These are phyloP conservation scores for Temnothorax curvispinosus DNA, from an alignment of 1,140 invertebrate genomes.

Conservation along the genomic window DNA sequence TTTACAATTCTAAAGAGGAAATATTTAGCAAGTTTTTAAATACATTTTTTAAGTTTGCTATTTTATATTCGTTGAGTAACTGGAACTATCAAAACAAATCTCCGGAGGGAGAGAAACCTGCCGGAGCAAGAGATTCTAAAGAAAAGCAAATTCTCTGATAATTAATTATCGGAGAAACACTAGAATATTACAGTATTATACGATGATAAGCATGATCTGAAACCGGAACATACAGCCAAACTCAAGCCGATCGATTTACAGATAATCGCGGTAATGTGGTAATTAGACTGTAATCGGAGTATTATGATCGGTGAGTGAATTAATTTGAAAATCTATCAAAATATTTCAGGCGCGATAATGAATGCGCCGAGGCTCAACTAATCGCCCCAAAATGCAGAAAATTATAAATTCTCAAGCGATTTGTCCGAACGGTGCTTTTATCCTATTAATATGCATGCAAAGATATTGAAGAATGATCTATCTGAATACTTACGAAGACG, in stretches of 20 bases:
- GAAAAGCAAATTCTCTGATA: neutral
- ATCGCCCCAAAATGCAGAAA: neutral
- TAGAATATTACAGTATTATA: neutral
- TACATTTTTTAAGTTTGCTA: neutral
- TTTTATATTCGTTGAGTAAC: neutral
- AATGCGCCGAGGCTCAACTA: neutral
- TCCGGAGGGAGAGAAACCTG: too few species aligned
- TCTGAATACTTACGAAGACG: constrained; percentile 77
- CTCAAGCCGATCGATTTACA: constrained; percentile 15
- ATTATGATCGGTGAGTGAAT: constrained; percentile 10
- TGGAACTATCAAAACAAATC: neutral
- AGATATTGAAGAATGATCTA: neutral
- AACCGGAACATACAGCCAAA: neutral
- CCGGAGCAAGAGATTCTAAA: neutral
- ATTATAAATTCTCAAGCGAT: neutral
- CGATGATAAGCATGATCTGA: neutral
- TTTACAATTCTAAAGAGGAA: neutral
- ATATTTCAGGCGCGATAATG: neutral
- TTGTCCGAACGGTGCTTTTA: neutral
- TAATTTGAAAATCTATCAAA: constrained; percentile 23
- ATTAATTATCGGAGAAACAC: neutral
- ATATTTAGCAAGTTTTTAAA: neutral
- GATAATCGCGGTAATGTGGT: neutral
- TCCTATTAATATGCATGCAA: neutral
- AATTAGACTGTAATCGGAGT: constrained; percentile 22